These are phyloP conservation scores for Encarsia formosa DNA, from an alignment of 2,888 invertebrate genomes.

Conservation along the genomic window DNA sequence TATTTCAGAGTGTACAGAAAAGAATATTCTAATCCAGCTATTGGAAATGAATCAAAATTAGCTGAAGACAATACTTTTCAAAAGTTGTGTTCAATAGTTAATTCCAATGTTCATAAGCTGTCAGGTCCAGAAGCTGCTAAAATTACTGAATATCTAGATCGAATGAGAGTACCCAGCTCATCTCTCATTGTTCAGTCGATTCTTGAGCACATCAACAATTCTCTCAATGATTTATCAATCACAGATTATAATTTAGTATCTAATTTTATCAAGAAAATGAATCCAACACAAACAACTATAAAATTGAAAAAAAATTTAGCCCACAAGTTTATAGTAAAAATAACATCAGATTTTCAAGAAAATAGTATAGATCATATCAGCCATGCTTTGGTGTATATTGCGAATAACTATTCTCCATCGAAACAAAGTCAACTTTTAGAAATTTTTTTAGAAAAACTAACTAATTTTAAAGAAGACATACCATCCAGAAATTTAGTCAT, in stretches of 20 bases:
- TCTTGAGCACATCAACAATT: not conserved
- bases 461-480: slow-evolving; percentile 3
- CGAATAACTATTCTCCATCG: not conserved
- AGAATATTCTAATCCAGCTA: not conserved
- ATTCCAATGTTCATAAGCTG: not conserved
- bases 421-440: not conserved
- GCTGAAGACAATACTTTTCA: not conserved
- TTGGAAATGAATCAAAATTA: too few species aligned
- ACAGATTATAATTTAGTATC: not conserved
- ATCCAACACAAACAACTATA: not conserved
- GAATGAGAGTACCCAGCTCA: not conserved
- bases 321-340: slow-evolving; percentile 3
- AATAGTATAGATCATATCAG: slow-evolving; percentile 3
- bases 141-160: not conserved
- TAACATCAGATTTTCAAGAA: slow-evolving; percentile 1
- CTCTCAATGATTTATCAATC: slow-evolving; percentile 1
- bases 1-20: not conserved
- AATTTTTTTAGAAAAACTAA: not conserved
- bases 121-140: not conserved
- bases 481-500: not conserved
- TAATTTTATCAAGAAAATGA: not conserved
- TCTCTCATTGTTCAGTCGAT: not conserved
- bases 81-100: not conserved
- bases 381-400: slow-evolving; percentile 1
- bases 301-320: not conserved